Percentiles rank a stretch among this genome's conserved stretches.
These are phyloP conservation scores for Mnemiopsis leidyi DNA, from an alignment of 37 sponge, comb jelly and placozoan species.

Conservation along the genomic window DNA sequence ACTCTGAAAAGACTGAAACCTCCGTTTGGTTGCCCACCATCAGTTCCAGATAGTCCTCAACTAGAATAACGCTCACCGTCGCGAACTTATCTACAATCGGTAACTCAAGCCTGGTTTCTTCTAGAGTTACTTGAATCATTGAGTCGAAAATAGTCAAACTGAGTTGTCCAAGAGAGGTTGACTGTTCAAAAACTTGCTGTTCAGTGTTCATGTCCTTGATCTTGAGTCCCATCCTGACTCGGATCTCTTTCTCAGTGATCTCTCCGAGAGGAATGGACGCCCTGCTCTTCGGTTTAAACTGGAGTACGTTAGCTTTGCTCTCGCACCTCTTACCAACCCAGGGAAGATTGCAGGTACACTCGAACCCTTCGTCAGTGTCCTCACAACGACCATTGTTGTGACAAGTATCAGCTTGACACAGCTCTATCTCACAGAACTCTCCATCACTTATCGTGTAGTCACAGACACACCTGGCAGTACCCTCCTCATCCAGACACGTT, in stretches of 20 bases:
- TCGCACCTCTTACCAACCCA: constrained; percentile 46
- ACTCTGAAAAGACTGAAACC: constrained; percentile 19
- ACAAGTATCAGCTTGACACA: background rate
- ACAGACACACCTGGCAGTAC: constrained; percentile 13
- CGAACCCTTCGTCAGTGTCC: constrained; percentile 9
- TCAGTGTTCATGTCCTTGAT: background rate
- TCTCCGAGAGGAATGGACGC: background rate
- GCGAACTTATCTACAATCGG: background rate
- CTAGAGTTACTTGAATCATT: background rate
- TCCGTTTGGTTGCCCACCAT: constrained; percentile 3
- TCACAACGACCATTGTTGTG: background rate
- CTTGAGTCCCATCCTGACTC: background rate
- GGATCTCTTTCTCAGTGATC: too few relatives aligned
- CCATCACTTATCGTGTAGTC: background rate
- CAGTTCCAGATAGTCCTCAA: constrained; percentile 2
- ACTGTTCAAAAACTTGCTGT: background rate
- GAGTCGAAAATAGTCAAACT: background rate
- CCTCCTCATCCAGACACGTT: constrained; percentile 31
- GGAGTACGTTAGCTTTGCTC: background rate
- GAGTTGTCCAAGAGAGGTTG: background rate
- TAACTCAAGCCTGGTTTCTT: background rate
- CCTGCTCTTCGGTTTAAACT: background rate
- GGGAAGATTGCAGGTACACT: constrained; percentile 15
- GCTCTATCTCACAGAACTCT: constrained; percentile 10
- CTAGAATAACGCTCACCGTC: background rate